Percentiles rank a stretch among this genome's conserved stretches.
phyloP scores from a whole-genome alignment of 2,113 vertebrate genomes.

The Gymnocephalus cernua region DNA sequence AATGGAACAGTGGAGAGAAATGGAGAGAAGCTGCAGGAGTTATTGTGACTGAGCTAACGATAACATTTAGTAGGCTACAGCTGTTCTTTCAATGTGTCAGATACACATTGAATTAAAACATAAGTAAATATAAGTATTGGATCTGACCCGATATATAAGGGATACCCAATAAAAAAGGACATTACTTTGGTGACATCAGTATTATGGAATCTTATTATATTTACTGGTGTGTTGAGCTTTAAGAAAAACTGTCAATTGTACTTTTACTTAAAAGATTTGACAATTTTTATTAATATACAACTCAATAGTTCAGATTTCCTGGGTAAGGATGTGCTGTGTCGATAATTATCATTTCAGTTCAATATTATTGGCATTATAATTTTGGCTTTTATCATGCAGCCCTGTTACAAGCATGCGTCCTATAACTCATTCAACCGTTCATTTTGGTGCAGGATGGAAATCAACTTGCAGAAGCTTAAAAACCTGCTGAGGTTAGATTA shows the following conservation, averaged over 20 bases:
- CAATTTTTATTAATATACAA: no score
- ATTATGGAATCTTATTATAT: neutral
- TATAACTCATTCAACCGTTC: neutral
- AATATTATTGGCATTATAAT: neutral
- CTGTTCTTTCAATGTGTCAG: neutral
- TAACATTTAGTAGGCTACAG: neutral
- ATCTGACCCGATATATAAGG: neutral
- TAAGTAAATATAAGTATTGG: neutral
- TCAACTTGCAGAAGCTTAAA: neutral
- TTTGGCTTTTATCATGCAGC: neutral
- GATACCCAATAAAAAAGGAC: neutral
- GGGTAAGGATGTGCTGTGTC: neutral
- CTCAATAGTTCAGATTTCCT: neutral
- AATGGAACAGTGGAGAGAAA: no score
- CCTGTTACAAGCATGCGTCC: neutral
- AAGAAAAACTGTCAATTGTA: no score
- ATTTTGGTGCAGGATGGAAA: neutral
- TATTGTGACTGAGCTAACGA: no score
- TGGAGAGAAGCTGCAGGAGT: no score
- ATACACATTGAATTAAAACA: neutral
- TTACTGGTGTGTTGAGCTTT: neutral
- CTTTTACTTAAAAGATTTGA: no score
- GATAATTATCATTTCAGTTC: neutral
- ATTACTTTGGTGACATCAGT: neutral
- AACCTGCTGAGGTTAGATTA: neutral